Percentiles rank a stretch among this genome's conserved stretches.
phyloP scores from a whole-genome alignment of 1,140 invertebrate genomes.

The Spodoptera litura region DNA sequence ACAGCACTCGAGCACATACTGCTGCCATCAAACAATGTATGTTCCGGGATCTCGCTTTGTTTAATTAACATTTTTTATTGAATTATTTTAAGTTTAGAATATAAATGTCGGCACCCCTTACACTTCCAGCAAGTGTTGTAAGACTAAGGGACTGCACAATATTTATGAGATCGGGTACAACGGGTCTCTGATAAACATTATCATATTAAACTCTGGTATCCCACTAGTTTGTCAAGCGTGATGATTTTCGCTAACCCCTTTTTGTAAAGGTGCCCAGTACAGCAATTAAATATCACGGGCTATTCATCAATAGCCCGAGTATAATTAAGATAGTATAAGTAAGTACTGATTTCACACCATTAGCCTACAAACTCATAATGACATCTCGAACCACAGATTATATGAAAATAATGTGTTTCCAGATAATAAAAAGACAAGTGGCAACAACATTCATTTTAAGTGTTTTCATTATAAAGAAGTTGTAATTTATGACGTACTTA shows the following conservation, averaged over 20 bases:
- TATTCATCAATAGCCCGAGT: no score
- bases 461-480: slow-evolving; percentile 49
- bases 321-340: background rate
- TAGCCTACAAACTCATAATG: slow-evolving; percentile 26
- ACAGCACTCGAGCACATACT: background rate
- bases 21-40: slow-evolving; percentile 10
- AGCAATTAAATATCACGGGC: no score
- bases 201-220: no score
- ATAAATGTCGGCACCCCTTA: no score
- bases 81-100: no score
- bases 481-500: slow-evolving; percentile 52
- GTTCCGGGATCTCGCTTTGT: background rate
- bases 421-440: slow-evolving; percentile 41
- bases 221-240: no score
- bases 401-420: slow-evolving; percentile 23
- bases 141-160: no score
- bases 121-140: no score
- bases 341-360: slow-evolving; percentile 10
- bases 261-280: no score
- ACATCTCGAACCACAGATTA: background rate
- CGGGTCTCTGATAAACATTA: no score
- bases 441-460: slow-evolving; percentile 36
- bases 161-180: no score
- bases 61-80: background rate
- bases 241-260: no score